Evolutionary conservation across 2,797 vertebrate genomes (phyloP), one percentile per base, ranked within the genome.

Genomic region (Sciaenops ocellatus): DNA sequence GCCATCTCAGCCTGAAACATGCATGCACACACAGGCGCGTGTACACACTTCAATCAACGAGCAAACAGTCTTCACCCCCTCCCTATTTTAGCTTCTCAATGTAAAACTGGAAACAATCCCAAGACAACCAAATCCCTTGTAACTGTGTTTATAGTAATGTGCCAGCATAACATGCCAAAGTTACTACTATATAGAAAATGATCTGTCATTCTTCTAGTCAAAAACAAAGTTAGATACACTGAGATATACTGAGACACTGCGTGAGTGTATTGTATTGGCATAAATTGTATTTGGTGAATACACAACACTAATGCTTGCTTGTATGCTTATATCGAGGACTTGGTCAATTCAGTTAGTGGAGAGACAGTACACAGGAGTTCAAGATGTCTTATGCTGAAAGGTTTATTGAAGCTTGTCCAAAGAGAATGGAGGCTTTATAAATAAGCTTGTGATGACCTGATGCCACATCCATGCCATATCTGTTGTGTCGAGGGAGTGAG

Each of bases 1-100:
- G 65, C 38, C 54, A 17, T 69, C 73, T 16, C 34, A 16, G 48
- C 68, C 44, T 69, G 38, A 82, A 82, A 75, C 28, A 47, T 18
- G n/a, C 24, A 70, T 51, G n/a, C 38, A 48, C 59, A 80, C 42
- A 76, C 71, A 73, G 63, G 60, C 22, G 66, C 3, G 41, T 17
- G 30, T 51, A 74, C 60, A 68, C 30, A 42, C 16, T 57, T 24
- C 46, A 54, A 7, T 51, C 41, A 46, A 61, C 34, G 70, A 24
- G 52, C 34, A 74, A 51, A 72, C 47, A 51, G 3, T 24, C 61
- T 64, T 44, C 16, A 20, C 52, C 22, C 50, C 9, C n/a, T n/a
- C n/a, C 34, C 7, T 26, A 28, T 17, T 44, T 22, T 34, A 28
- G 34, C 13, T 22, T 59, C 16, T 38, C 6, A 41, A 51, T 20